Conservation (phyloP, 2,113 vertebrate species). For the Equus quagga region DNA sequence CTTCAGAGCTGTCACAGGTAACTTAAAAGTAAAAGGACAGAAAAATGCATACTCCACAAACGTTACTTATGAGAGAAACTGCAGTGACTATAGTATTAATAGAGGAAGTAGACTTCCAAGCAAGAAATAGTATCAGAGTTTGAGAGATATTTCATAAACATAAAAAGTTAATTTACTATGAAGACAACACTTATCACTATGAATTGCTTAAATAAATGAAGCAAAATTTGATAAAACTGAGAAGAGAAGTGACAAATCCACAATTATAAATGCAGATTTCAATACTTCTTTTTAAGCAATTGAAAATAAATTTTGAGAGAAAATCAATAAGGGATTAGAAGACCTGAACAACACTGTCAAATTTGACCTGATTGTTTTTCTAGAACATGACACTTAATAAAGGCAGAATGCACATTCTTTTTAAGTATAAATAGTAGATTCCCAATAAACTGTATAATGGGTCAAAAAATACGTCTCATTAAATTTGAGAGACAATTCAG, state of each 20-base stretch:
- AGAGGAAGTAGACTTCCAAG: not conserved
- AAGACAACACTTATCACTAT: not conserved
- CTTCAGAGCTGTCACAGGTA: not conserved
- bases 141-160: not conserved
- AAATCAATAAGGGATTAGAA: not conserved
- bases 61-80: not conserved
- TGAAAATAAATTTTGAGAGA: not conserved
- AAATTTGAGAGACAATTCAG: not conserved
- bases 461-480: not conserved
- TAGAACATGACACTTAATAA: not conserved
- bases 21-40: not conserved
- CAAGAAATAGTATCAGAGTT: not conserved
- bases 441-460: not conserved
- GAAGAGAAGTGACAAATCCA: not conserved
- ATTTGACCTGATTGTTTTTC: not conserved
- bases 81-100: not conserved
- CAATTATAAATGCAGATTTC: not conserved
- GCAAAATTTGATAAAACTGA: not conserved
- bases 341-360: not conserved
- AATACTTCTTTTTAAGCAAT: not conserved
- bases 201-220: not conserved
- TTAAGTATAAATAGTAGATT: not conserved
- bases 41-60: not conserved
- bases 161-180: not conserved
- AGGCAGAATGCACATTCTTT: not conserved